phyloP scores from a whole-genome alignment of 2,797 vertebrate genomes.

The Molossus molossus region DNA sequence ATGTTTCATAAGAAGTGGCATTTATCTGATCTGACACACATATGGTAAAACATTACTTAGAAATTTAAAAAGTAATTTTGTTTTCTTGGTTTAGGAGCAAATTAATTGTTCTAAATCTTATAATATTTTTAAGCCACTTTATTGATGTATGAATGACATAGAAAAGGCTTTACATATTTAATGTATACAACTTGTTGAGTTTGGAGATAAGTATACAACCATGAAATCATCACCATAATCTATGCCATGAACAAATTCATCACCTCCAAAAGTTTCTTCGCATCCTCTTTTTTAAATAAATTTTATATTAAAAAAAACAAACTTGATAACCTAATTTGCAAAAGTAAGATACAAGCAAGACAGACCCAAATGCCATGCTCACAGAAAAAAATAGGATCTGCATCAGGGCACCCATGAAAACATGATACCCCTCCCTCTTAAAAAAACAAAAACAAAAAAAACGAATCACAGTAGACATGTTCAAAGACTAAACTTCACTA shows the following conservation, averaged over 20 bases:
- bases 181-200: not conserved
- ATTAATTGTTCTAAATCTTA: not conserved
- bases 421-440: not conserved
- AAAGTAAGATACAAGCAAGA: constrained; percentile 52
- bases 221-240: not conserved
- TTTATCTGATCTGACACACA: not conserved
- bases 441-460: not conserved
- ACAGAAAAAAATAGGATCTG: not conserved
- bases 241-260: not conserved
- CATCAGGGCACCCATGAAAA: not conserved
- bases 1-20: not conserved
- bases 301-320: constrained; percentile 35
- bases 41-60: constrained; percentile 1
- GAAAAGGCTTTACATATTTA: not conserved
- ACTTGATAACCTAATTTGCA: constrained; percentile 25
- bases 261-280: not conserved
- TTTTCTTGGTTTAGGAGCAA: constrained; percentile 39
- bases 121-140: not conserved
- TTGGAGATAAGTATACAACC: not conserved
- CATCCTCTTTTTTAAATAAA: not conserved
- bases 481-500: not conserved
- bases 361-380: not conserved
- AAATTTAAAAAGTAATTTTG: not conserved
- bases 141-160: not conserved
- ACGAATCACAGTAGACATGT: not conserved